Conservation (phyloP, 2,888 invertebrate genomes). For the Hypena proboscidalis region DNA sequence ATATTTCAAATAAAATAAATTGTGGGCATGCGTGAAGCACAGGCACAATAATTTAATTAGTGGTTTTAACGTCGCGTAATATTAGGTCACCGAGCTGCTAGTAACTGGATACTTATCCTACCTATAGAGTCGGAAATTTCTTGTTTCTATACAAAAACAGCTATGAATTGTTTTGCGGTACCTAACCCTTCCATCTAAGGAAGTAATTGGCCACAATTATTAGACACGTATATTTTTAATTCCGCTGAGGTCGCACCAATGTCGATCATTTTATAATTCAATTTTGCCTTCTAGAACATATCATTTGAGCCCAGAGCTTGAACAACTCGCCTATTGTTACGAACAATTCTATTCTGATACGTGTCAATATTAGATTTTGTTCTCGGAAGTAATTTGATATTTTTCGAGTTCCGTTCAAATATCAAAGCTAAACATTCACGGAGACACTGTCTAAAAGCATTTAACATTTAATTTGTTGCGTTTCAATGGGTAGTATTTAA, state of each 20-base stretch:
- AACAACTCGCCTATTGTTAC: constrained; percentile 56
- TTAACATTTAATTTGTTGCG: constrained; percentile 22
- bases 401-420: constrained; percentile 47
- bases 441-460: constrained; percentile 17
- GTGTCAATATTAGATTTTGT: constrained; percentile 64
- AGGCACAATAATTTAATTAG: constrained; percentile 23
- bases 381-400: constrained; percentile 74
- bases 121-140: no score
- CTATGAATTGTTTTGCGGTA: constrained; percentile 15
- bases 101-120: constrained; percentile 11
- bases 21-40: neutral
- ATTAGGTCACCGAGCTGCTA: constrained; percentile 25
- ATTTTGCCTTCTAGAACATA: constrained; percentile 53
- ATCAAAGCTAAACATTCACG: constrained; percentile 25
- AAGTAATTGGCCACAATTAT: constrained; percentile 77
- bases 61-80: constrained; percentile 16
- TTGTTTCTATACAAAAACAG: constrained; percentile 7
- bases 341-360: constrained; percentile 58
- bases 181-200: constrained; percentile 68
- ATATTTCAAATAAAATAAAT: no score
- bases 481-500: constrained; percentile 19
- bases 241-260: constrained; percentile 71
- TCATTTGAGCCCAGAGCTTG: constrained; percentile 50
- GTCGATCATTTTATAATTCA: constrained; percentile 61
- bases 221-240: constrained; percentile 73